Conservation (phyloP, 1,140 invertebrate genomes). For the Drosophila cardini region DNA sequence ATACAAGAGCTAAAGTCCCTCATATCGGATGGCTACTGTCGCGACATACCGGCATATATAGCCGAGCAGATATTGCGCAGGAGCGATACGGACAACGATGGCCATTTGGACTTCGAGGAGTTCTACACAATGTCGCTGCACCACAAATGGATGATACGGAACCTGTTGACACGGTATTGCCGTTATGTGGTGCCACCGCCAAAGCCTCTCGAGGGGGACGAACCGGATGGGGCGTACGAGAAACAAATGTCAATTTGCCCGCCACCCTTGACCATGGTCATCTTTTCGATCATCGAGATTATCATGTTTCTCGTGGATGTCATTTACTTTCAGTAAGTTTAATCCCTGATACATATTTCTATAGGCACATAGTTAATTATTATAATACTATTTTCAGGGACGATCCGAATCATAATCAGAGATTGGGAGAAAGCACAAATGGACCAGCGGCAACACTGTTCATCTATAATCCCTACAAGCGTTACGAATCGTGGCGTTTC, state of each 20-base stretch:
- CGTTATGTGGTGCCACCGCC: constrained; percentile 86
- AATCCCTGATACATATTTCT: too few species aligned
- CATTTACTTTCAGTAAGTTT: constrained; percentile 83
- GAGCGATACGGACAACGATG: constrained; percentile 90
- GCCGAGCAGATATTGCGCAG: constrained; percentile 89
- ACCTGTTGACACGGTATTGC: constrained; percentile 87
- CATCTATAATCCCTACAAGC: constrained; percentile 95
- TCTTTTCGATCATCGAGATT: constrained; percentile 90
- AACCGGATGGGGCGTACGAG: constrained; percentile 91
- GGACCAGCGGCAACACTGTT: constrained; percentile 92
- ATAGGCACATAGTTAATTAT: not conserved
- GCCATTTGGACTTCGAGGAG: constrained; percentile 91
- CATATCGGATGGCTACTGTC: constrained; percentile 87
- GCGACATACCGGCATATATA: constrained; percentile 90
- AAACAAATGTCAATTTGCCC: constrained; percentile 94
- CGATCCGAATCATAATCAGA: constrained; percentile 74
- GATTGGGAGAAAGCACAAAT: constrained; percentile 85
- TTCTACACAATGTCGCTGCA: constrained; percentile 91
- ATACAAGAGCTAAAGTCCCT: constrained; percentile 89
- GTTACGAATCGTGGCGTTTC: constrained; percentile 96
- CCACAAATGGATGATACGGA: constrained; percentile 87
- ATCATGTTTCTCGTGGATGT: constrained; percentile 89
- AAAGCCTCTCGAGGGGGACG: constrained; percentile 85
- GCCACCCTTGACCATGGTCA: constrained; percentile 94
- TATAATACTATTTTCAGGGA: constrained; percentile 48